Conservation (phyloP, 2,888 invertebrate genomes). For the Tachystola acroxantha region DNA sequence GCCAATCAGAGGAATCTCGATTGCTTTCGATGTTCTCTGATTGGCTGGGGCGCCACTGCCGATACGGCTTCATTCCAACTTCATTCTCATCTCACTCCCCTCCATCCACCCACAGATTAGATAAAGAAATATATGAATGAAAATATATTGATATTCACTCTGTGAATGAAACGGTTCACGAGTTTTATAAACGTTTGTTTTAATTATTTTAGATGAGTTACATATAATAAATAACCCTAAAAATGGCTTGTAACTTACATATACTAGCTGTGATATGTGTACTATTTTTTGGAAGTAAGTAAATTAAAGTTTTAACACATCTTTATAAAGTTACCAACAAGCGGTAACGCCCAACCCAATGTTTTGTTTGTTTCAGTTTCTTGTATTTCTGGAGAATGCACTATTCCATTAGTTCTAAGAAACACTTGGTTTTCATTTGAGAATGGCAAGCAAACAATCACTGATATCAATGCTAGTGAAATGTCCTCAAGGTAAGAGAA, state of each 20-base stretch:
- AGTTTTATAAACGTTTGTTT: too few relatives aligned
- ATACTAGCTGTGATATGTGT: conserved; percentile 23
- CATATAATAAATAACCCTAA: too few relatives aligned
- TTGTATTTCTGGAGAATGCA: conserved; percentile 73
- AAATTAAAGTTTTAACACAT: conserved; percentile 9
- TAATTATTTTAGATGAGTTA: too few relatives aligned
- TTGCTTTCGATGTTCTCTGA: too few relatives aligned
- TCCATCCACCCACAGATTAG: too few relatives aligned
- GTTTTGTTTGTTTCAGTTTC: conserved; percentile 42
- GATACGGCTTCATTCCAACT: too few relatives aligned
- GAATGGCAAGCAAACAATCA: conserved; percentile 88
- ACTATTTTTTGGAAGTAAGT: conserved; percentile 32
- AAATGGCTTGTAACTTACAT: conserved; percentile 27
- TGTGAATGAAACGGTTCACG: too few relatives aligned
- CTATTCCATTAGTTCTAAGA: conserved; percentile 87
- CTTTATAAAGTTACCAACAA: conserved; percentile 15
- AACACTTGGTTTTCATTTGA: conserved; percentile 97
- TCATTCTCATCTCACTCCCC: too few relatives aligned
- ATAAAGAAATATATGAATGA: too few relatives aligned
- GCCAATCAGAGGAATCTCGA: too few relatives aligned
- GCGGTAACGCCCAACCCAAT: conserved; percentile 52
- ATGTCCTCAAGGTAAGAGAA: conserved; percentile 81
- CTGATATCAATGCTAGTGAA: conserved; percentile 87
- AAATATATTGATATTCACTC: too few relatives aligned
- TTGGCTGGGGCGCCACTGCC: too few relatives aligned